Percentiles rank a stretch among this genome's conserved stretches.
Evolutionary conservation across 23 tunicate genomes (phyloP).

Genomic region (Halocynthia aurantium): DNA sequence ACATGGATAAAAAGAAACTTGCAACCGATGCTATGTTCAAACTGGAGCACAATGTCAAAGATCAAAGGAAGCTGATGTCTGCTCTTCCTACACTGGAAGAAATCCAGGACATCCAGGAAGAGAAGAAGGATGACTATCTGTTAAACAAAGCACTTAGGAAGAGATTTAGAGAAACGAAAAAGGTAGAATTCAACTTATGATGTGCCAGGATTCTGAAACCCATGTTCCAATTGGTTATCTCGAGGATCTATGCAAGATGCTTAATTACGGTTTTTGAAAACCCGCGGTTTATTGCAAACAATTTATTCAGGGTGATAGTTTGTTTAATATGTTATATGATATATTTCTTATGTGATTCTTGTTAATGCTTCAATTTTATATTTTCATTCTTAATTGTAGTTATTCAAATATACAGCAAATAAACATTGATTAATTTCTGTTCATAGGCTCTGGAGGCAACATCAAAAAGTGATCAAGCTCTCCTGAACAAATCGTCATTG

Average conservation of each 20-base stretch:
- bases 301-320: not conserved
- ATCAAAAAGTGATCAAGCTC: conserved; percentile 32
- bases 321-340: not conserved
- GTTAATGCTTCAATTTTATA: not conserved
- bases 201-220: not conserved
- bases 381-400: too few species aligned
- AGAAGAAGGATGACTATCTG: conserved; percentile 57
- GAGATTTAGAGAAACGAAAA: conserved; percentile 63
- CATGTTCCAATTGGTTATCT: not conserved
- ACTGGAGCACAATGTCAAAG: conserved; percentile 67
- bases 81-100: conserved; percentile 64
- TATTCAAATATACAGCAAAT: too few species aligned
- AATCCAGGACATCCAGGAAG: conserved; percentile 72
- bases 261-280: not conserved
- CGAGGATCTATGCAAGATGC: not conserved
- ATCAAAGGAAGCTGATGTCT: conserved; percentile 38
- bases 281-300: not conserved
- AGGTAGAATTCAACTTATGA: conserved; percentile 10
- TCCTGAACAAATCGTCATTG: conserved; percentile 58
- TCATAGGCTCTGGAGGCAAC: conserved; percentile 31
- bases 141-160: conserved; percentile 63
- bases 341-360: not conserved
- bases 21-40: conserved; percentile 82
- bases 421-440: not conserved
- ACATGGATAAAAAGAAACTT: conserved; percentile 59